A percentile compares a stretch with the other conserved stretches of the same genome.
These are phyloP conservation scores for Oryctolagus cuniculus DNA, from an alignment of 2,113 vertebrate species.

Conservation along the genomic window DNA sequence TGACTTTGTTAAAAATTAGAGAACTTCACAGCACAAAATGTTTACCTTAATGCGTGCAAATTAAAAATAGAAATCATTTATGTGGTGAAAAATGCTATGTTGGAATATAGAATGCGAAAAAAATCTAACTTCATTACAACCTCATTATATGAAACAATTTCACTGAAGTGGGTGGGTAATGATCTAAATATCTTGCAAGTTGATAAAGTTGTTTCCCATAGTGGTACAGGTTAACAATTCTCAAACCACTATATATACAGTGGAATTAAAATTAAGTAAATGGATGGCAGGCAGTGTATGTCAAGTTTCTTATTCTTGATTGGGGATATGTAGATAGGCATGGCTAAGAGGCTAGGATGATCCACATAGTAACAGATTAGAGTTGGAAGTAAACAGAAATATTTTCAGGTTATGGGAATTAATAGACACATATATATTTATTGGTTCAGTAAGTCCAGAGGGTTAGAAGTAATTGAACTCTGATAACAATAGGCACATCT, in stretches of 20 bases:
- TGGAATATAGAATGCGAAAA: constrained; percentile 3
- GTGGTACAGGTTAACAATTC: neutral
- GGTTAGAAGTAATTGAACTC: neutral
- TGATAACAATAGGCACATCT: neutral
- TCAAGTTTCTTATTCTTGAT: neutral
- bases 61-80: neutral
- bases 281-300: neutral
- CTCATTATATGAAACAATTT: neutral
- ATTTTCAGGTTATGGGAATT: neutral
- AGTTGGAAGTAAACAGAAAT: neutral
- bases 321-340: neutral
- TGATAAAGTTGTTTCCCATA: neutral
- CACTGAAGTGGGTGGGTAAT: neutral
- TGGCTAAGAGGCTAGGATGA: neutral
- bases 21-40: neutral
- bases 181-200: neutral
- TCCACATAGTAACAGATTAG: too few species aligned
- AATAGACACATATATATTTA: neutral
- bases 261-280: neutral
- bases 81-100: neutral
- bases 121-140: neutral
- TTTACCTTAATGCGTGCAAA: neutral
- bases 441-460: neutral
- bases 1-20: constrained; percentile 5
- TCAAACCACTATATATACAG: neutral